Evolutionary conservation across 1,140 invertebrate genomes (phyloP).

Genomic region (Magallana gigas): DNA sequence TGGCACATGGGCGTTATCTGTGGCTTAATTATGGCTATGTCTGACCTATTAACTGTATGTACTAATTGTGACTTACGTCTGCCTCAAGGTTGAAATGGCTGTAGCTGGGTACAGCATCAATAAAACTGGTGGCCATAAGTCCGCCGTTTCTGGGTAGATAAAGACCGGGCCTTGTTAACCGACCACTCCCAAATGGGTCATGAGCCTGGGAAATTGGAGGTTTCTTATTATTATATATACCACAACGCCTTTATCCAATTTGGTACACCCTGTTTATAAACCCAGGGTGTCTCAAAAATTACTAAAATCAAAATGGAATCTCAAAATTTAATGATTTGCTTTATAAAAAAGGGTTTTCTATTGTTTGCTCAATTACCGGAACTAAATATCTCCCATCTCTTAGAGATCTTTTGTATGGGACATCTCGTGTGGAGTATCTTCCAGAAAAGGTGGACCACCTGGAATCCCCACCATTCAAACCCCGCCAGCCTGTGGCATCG

Average conservation of each 20-base stretch:
- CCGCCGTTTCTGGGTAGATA: conserved; percentile 20
- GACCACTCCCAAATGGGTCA: conserved; percentile 31
- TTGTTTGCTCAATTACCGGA: not conserved
- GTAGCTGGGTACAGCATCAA: not conserved
- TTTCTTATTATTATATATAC: too few species aligned
- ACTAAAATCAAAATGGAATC: too few species aligned
- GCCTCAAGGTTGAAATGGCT: not conserved
- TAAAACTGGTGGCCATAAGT: not conserved
- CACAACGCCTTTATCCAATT: too few species aligned
- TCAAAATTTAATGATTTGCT: too few species aligned
- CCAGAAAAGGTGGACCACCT: conserved; percentile 33
- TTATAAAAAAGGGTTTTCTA: too few species aligned
- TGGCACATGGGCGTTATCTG: too few species aligned
- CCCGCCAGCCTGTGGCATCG: not conserved
- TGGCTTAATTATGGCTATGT: too few species aligned
- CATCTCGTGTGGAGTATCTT: conserved; percentile 13
- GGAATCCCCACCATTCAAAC: not conserved
- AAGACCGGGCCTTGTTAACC: not conserved
- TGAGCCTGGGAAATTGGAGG: not conserved
- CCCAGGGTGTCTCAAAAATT: too few species aligned
- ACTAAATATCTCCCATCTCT: conserved; percentile 24
- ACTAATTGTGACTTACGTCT: not conserved
- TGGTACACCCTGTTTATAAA: too few species aligned
- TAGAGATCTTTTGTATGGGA: conserved; percentile 20
- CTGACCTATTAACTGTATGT: too few species aligned